Evolutionary conservation across 2,888 invertebrate species (phyloP).

Genomic region (Melitaea athalia): DNA sequence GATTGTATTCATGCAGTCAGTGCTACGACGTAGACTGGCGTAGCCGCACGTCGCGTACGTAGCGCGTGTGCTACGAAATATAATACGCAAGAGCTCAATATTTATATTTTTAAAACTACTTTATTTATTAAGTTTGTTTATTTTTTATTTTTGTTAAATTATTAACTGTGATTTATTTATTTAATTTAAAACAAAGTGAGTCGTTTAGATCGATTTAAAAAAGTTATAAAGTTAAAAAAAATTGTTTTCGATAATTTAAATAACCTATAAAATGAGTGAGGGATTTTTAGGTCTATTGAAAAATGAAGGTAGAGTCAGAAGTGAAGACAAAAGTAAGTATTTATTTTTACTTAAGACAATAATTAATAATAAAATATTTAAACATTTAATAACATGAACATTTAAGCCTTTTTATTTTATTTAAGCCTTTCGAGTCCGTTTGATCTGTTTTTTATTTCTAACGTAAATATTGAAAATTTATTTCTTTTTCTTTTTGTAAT

Average conservation of each 20-base stretch:
- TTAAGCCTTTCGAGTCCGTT: no score
- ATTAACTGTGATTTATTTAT: neutral
- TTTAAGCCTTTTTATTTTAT: no score
- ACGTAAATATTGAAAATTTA: no score
- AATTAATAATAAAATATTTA: neutral
- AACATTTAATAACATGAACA: no score
- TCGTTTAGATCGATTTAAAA: neutral
- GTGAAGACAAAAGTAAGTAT: slow-evolving; percentile 58
- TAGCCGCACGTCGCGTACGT: slow-evolving; percentile 63
- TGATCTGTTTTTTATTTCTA: no score
- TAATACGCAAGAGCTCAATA: slow-evolving; percentile 47
- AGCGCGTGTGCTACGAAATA: slow-evolving; percentile 52
- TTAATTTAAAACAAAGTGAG: slow-evolving; percentile 1
- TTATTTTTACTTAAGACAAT: neutral
- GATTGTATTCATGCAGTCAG: slow-evolving; percentile 47
- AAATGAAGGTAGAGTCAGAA: slow-evolving; percentile 56
- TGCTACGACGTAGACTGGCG: slow-evolving; percentile 73
- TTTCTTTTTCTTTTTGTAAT: no score
- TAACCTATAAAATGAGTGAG: slow-evolving; percentile 65
- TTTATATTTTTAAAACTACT: slow-evolving; percentile 14
- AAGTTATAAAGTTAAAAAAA: slow-evolving; percentile 19
- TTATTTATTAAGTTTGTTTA: slow-evolving; percentile 2
- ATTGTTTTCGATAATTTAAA: neutral
- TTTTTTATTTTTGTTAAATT: slow-evolving; percentile 19
- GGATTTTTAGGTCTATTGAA: slow-evolving; percentile 60